These are phyloP conservation scores for Leguminivora glycinivorella DNA, from an alignment of 1,140 invertebrate species.

Conservation along the genomic window DNA sequence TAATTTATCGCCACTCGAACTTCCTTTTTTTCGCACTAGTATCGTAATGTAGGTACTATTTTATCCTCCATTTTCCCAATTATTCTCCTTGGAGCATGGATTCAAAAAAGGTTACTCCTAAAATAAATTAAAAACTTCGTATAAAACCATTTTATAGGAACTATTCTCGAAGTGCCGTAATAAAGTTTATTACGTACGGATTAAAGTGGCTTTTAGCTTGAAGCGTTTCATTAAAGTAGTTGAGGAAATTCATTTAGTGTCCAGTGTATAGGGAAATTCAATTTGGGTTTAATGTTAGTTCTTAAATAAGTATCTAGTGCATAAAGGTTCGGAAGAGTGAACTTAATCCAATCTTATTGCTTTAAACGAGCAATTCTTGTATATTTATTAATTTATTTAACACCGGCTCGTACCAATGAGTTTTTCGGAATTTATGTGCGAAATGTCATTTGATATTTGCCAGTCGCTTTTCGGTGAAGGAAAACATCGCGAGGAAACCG, in stretches of 20 bases:
- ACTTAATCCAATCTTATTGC: too few relatives aligned
- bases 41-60: too few relatives aligned
- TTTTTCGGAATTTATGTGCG: too few relatives aligned
- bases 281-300: background rate
- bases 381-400: too few relatives aligned
- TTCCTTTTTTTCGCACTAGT: too few relatives aligned
- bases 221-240: background rate
- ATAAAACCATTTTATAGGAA: background rate
- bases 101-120: background rate
- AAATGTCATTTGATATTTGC: too few relatives aligned
- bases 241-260: conserved; percentile 1
- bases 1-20: too few relatives aligned
- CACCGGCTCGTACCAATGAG: too few relatives aligned
- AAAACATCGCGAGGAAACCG: too few relatives aligned
- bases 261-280: background rate
- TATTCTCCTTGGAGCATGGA: background rate
- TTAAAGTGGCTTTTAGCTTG: background rate
- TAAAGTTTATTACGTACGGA: background rate
- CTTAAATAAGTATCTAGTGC: background rate
- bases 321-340: too few relatives aligned
- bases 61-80: background rate
- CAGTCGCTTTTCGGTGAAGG: too few relatives aligned
- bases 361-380: too few relatives aligned
- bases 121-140: conserved; percentile 4
- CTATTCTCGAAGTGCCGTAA: background rate